A percentile compares a stretch with the other conserved stretches of the same genome.
Evolutionary conservation across 35 echinoderm and acorn worm genomes (phyloP).

Genomic region (Lytechinus variegatus): DNA sequence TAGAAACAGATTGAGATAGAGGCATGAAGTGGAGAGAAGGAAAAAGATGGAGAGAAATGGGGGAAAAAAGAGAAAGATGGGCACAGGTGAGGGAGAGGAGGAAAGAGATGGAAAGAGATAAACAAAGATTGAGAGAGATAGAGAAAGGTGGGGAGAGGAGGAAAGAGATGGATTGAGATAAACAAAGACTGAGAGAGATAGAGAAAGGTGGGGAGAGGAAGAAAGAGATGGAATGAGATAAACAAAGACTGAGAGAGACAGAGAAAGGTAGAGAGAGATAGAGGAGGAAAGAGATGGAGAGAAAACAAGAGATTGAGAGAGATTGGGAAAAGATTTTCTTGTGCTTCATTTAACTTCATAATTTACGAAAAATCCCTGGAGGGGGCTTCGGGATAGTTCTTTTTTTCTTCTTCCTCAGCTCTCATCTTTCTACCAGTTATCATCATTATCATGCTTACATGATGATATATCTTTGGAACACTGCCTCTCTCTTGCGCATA

Average conservation of each 20-base stretch:
- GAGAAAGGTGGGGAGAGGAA: too few relatives aligned
- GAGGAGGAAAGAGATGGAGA: too few relatives aligned
- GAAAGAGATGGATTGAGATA: too few relatives aligned
- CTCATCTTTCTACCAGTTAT: neutral
- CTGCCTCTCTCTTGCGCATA: constrained; percentile 24
- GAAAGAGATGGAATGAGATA: neutral
- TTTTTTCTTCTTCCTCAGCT: neutral
- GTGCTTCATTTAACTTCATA: constrained; percentile 47
- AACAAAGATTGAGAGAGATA: neutral
- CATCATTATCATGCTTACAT: neutral
- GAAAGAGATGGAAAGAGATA: neutral
- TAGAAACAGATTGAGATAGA: neutral
- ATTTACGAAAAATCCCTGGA: constrained; percentile 36
- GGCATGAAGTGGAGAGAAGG: neutral
- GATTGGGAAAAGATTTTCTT: constrained; percentile 21
- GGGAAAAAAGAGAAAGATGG: neutral
- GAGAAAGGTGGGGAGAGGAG: too few relatives aligned
- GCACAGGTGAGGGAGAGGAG: neutral
- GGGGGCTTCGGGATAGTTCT: neutral
- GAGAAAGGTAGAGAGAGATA: too few relatives aligned
- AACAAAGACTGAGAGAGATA: too few relatives aligned
- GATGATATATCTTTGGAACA: neutral
- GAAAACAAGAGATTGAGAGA: neutral
- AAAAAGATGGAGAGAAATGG: neutral
- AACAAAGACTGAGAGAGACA: neutral